Evolutionary conservation across 2,888 invertebrate genomes (phyloP).

Genomic region (Choristoneura rosaceana): DNA sequence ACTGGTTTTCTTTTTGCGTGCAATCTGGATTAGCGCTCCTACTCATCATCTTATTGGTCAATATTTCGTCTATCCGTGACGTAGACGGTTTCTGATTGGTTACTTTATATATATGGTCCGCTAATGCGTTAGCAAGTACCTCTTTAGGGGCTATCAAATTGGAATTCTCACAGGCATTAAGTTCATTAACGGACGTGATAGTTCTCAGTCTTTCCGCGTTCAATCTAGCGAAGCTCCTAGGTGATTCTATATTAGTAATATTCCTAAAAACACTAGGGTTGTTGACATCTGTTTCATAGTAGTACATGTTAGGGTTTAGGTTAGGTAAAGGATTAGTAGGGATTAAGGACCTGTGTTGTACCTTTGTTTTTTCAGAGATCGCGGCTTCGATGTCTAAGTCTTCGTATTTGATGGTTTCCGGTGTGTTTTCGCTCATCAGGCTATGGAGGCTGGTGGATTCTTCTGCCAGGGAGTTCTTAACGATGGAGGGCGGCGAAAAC

Average conservation of each 20-base stretch:
- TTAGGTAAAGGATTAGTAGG: slow-evolving; percentile 78
- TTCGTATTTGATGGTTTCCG: slow-evolving; percentile 68
- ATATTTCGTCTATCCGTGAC: slow-evolving; percentile 76
- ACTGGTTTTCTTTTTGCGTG: slow-evolving; percentile 71
- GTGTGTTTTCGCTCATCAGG: slow-evolving; percentile 76
- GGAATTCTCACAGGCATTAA: slow-evolving; percentile 61
- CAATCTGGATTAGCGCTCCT: slow-evolving; percentile 52
- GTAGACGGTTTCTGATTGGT: slow-evolving; percentile 83
- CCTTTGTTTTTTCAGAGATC: slow-evolving; percentile 78
- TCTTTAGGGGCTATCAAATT: slow-evolving; percentile 79
- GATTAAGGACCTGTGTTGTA: slow-evolving; percentile 82
- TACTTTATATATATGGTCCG: slow-evolving; percentile 82
- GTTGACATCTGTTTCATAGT: slow-evolving; percentile 54
- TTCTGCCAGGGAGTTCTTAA: slow-evolving; percentile 91
- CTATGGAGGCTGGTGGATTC: slow-evolving; percentile 87
- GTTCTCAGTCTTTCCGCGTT: slow-evolving; percentile 78
- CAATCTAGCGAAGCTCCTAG: slow-evolving; percentile 72
- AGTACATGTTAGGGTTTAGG: slow-evolving; percentile 50
- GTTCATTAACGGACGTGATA: slow-evolving; percentile 67
- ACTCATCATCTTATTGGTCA: slow-evolving; percentile 77
- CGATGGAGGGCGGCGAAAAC: slow-evolving; percentile 95
- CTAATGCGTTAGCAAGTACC: slow-evolving; percentile 76
- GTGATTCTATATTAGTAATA: slow-evolving; percentile 73
- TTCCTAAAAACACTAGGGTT: slow-evolving; percentile 64
- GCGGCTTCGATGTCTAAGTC: slow-evolving; percentile 72